Base-by-base conservation (phyloP, 37 sponge, comb jelly and placozoan species). In the Spongilla lacustris region DNA sequence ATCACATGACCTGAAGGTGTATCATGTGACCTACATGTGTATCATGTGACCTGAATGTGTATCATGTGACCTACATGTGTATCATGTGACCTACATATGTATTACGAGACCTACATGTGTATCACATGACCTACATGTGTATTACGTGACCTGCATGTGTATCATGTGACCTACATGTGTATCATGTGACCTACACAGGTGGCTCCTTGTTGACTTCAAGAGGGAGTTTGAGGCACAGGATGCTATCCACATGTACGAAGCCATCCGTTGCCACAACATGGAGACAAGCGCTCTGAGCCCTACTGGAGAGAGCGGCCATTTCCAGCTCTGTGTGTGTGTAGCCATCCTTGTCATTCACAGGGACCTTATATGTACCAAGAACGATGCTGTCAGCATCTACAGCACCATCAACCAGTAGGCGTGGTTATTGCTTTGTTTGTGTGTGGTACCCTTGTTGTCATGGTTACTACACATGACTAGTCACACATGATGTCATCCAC, bases 171-270 rank as follows among this genome's bases (percentile, higher is more conserved):
- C 41, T 41, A 41, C n/a, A n/a, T n/a, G n/a, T 58, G 19, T 58
- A 17, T 19, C 58, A 58, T 17, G 11, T 58, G 58, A 58, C 58
- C 21, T 49, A 5, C 13, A 3, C 68, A 94, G 97, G 77, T 97
- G 97, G 97, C 73, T 97, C 25, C 73, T 97, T 6, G 48, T 97
- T 37, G 84, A 81, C 50, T 97, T 97, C 87, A 97, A 97, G 77
- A 83, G 97, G 8, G 97, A 97, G 73, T 97, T 97, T 74, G 11
- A 50, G n/a, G 74, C 91, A 10, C 83, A 90, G 33, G 97, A 97
- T 33, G 84, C 91, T 36, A 66, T 97, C 36, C 69, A 89, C 35
- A 68, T 97, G 50, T 95, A 95, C 84, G 97, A 97, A 72, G 88
- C 95, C 2, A 41, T 97, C 34, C 73, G 85, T 22, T 93, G 93